Base-by-base conservation (phyloP, 2,888 invertebrate genomes). In the Pseudoips prasinana region DNA sequence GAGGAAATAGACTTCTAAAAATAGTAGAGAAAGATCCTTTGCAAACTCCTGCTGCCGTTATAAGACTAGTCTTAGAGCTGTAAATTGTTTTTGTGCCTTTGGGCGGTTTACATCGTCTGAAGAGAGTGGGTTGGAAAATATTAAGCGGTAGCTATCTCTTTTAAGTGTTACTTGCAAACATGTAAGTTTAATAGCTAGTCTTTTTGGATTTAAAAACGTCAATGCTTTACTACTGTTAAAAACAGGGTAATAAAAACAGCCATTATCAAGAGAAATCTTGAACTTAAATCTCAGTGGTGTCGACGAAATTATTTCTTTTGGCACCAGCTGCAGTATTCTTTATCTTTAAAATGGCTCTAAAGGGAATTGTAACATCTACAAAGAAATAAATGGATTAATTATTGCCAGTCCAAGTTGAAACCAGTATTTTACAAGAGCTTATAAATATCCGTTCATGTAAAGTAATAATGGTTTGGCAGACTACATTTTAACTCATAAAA, bases 11-110 rank as follows among this genome's bases (percentile, higher is more conserved):
- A 66, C 68, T 70, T 69, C 65, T 74, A 54, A 70, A 64, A 64
- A 65, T 64, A 69, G 61, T 62, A 62, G 63, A 58, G 52, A 48
- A 47, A 53, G 55, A 65, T 69, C 64, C 73, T 78, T 73, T 69
- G 60, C 64, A 41, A 45, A 47, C 62, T 70, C 68, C 67, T 67
- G 45, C 56, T 27, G 39, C 44, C 62, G 64, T 61, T 68, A 64
- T 64, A 68, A 71, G 70, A 65, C 71, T 54, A 59, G 68, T 71
- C 79, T 79, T 80, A 73, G 71, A 74, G 63, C 62, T 66, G 80
- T 54, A 85, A 84, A 86, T 86, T 83, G 85, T 83, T 86, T 86
- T 86, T 84, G 65, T 83, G 76, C 85, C 86, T 64, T 46, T 37
- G 54, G 76, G 86, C 83, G 58, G 52, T 69, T 66, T 64, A 58